phyloP scores from a whole-genome alignment of 2,113 vertebrate species.

The Antechinus stuartii region DNA sequence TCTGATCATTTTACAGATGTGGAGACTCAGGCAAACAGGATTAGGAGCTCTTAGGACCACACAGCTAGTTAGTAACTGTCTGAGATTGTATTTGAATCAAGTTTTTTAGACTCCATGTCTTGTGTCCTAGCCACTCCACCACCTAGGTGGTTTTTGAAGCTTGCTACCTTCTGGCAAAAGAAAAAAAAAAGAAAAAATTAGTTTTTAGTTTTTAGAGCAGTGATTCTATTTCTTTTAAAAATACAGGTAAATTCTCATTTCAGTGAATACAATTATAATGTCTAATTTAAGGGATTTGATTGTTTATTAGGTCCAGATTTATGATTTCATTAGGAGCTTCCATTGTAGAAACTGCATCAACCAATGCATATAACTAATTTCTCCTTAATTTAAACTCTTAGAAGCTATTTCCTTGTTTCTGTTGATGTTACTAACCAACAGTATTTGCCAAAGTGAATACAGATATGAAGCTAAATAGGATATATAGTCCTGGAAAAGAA shows the following conservation, averaged over 20 bases:
- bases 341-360: background rate
- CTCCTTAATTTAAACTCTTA: background rate
- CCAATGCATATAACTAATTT: background rate
- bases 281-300: background rate
- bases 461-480: background rate
- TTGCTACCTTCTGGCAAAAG: background rate
- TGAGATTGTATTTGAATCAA: background rate
- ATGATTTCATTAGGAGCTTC: background rate
- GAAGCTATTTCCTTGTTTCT: background rate
- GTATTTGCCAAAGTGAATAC: background rate
- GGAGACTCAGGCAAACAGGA: background rate
- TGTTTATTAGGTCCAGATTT: background rate
- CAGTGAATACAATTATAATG: background rate
- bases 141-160: background rate
- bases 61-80: background rate
- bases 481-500: background rate
- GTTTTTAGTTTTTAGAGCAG: background rate
- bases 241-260: background rate
- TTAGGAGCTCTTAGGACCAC: background rate
- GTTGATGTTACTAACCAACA: background rate
- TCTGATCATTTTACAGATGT: background rate
- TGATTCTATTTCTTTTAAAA: background rate
- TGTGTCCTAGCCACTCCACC: too few species aligned
- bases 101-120: background rate
- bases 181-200: background rate